Evolutionary conservation across 2,113 vertebrate species (phyloP).

Genomic region (Alethe diademata): DNA sequence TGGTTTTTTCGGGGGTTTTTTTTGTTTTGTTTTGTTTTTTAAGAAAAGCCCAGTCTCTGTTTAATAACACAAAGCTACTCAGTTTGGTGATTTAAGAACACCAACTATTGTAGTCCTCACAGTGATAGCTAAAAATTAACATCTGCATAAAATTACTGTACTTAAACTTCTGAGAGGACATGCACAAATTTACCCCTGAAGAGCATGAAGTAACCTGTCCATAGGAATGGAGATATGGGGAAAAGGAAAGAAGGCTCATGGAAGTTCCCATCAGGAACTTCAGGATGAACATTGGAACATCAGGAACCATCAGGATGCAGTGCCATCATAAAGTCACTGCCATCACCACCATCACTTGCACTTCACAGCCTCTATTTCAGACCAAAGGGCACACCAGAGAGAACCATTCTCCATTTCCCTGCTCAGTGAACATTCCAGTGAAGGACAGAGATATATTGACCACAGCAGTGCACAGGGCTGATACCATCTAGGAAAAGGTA

Average conservation of each 20-base stretch:
- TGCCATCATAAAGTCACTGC: neutral
- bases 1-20: too few relatives aligned
- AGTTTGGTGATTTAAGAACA: neutral
- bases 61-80: neutral
- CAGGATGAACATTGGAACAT: too few relatives aligned
- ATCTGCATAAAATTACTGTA: neutral
- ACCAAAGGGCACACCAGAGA: neutral
- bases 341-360: neutral
- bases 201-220: neutral
- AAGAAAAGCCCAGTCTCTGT: neutral
- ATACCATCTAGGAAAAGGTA: neutral
- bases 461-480: neutral
- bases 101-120: neutral
- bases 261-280: neutral
- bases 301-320: neutral
- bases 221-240: neutral
- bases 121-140: neutral
- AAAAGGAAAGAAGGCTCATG: neutral
- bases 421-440: neutral
- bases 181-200: neutral
- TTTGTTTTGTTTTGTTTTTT: neutral
- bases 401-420: neutral
- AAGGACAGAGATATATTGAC: neutral
- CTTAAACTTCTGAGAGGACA: neutral
- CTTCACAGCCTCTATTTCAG: neutral